Conservation (phyloP, 35 echinoderm and acorn worm genomes). For the Stichopus chloronotus region DNA sequence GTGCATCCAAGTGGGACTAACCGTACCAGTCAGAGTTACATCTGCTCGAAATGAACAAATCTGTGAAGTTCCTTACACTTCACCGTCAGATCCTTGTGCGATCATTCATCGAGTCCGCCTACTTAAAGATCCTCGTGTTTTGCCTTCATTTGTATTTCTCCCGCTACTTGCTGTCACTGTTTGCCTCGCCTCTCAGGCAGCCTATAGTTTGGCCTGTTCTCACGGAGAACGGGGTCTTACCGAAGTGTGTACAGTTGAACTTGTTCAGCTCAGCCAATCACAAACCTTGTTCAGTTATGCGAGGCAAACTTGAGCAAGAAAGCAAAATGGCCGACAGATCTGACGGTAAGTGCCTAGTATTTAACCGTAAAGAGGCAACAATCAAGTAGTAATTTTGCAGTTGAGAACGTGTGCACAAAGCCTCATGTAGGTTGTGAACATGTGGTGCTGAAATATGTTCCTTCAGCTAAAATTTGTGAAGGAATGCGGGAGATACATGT, state of each 20-base stretch:
- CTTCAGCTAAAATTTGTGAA: background rate
- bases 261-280: conserved; percentile 11
- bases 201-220: too few relatives aligned
- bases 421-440: background rate
- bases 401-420: background rate
- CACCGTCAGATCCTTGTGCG: too few relatives aligned
- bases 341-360: background rate
- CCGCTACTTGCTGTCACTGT: too few relatives aligned
- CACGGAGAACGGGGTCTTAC: too few relatives aligned
- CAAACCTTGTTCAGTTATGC: conserved; percentile 2
- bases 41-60: too few relatives aligned
- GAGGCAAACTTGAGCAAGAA: conserved; percentile 49
- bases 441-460: background rate
- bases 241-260: background rate
- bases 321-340: conserved; percentile 49
- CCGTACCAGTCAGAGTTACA: too few relatives aligned
- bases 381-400: background rate
- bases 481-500: background rate
- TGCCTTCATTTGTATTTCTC: too few relatives aligned
- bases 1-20: too few relatives aligned
- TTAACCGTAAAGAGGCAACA: background rate
- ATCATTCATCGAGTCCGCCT: too few relatives aligned
- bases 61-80: too few relatives aligned
- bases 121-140: too few relatives aligned
- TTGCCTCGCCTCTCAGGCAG: too few relatives aligned